phyloP scores from a whole-genome alignment of 1,140 invertebrate genomes.

The Drosophila rufa region DNA sequence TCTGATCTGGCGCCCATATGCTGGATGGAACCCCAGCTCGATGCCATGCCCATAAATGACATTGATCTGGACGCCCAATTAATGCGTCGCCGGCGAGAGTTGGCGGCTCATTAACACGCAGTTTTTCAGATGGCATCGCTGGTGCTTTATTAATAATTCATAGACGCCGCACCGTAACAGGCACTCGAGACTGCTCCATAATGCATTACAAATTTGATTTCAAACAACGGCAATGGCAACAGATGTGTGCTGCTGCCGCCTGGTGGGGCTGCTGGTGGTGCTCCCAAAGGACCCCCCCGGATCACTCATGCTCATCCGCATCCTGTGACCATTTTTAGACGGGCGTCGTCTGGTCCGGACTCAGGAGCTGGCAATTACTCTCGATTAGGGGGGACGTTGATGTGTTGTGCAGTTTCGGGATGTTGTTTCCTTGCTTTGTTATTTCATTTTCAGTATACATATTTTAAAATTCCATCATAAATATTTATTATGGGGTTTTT shows the following conservation, averaged over 20 bases:
- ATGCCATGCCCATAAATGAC: constrained; percentile 70
- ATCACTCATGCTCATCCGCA: constrained; percentile 34
- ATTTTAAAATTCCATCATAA: no score
- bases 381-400: constrained; percentile 10
- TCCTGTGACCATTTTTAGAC: constrained; percentile 59
- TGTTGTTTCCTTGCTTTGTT: not conserved
- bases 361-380: constrained; percentile 7
- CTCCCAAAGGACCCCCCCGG: constrained; percentile 58
- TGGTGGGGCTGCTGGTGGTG: constrained; percentile 11
- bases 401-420: not conserved
- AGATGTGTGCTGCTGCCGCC: constrained; percentile 25
- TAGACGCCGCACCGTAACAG: constrained; percentile 54
- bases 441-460: not conserved
- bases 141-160: constrained; percentile 76
- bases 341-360: constrained; percentile 31
- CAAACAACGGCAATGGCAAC: constrained; percentile 32
- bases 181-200: constrained; percentile 64
- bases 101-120: constrained; percentile 81
- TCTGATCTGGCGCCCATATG: constrained; percentile 51
- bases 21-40: constrained; percentile 6
- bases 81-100: constrained; percentile 77
- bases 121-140: constrained; percentile 57
- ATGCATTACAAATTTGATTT: constrained; percentile 78
- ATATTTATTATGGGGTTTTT: not conserved
- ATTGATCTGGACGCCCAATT: constrained; percentile 60